Percentiles rank a stretch among this genome's conserved stretches.
These are phyloP conservation scores for Tethea ocularis DNA, from an alignment of 2,888 invertebrate genomes.

Conservation along the genomic window DNA sequence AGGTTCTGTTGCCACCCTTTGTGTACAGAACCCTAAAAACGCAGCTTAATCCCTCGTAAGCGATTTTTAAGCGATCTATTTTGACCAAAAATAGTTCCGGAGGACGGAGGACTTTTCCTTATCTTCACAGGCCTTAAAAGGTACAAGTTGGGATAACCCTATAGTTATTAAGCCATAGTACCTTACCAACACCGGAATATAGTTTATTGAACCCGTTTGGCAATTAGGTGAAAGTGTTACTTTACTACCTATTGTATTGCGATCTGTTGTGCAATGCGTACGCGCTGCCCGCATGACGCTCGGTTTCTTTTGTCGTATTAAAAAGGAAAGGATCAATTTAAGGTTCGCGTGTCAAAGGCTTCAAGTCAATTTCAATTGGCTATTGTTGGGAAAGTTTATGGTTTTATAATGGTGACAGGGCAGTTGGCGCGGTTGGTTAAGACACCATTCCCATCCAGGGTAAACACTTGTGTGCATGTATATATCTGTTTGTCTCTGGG, in stretches of 20 bases:
- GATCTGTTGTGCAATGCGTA: constrained; percentile 29
- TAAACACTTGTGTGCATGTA: too few relatives aligned
- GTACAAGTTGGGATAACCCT: not conserved
- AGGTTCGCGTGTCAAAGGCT: not conserved
- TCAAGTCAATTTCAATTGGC: not conserved
- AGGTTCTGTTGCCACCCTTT: too few relatives aligned
- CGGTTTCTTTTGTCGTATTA: not conserved
- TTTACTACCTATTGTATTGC: constrained; percentile 36
- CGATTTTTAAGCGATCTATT: too few relatives aligned
- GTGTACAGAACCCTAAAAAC: too few relatives aligned
- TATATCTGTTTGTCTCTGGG: too few relatives aligned
- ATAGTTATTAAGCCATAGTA: not conserved
- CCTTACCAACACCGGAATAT: constrained; percentile 19
- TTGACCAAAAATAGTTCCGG: too few relatives aligned
- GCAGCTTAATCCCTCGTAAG: too few relatives aligned
- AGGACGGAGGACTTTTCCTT: too few relatives aligned
- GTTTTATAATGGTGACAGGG: too few relatives aligned
- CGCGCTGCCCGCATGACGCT: constrained; percentile 14
- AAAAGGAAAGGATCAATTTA: constrained; percentile 2
- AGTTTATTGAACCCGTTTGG: constrained; percentile 31
- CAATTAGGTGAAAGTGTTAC: constrained; percentile 41
- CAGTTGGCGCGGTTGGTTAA: too few relatives aligned
- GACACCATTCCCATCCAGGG: too few relatives aligned
- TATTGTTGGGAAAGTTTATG: not conserved
- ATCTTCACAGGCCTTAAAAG: too few relatives aligned